Evolutionary conservation across 2,113 vertebrate genomes (phyloP).

Genomic region (Lampris megalopsis): DNA sequence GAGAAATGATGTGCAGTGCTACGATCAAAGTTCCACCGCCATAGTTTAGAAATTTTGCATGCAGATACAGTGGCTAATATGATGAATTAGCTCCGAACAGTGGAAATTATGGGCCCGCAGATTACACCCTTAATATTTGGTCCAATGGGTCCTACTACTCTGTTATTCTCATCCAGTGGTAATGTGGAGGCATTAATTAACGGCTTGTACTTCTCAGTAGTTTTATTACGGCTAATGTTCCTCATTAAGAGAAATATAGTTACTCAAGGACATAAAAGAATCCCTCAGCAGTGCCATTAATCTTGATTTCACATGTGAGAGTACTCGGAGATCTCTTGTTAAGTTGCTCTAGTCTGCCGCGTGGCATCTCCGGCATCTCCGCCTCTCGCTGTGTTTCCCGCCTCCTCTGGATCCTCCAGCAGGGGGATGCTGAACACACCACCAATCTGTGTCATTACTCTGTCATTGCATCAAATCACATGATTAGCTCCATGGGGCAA

Average conservation of each 20-base stretch:
- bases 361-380: slow-evolving; percentile 49
- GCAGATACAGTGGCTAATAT: slow-evolving; percentile 37
- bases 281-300: slow-evolving; percentile 80
- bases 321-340: slow-evolving; percentile 68
- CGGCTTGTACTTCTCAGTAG: slow-evolving; percentile 84
- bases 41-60: slow-evolving; percentile 46
- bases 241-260: slow-evolving; percentile 86
- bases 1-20: slow-evolving; percentile 26
- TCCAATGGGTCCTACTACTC: slow-evolving; percentile 78
- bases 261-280: slow-evolving; percentile 83
- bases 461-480: slow-evolving; percentile 87
- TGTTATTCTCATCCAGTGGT: slow-evolving; percentile 76
- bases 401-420: slow-evolving; percentile 73
- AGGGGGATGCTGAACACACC: slow-evolving; percentile 79
- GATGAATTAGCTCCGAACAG: slow-evolving; percentile 69
- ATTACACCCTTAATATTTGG: slow-evolving; percentile 80
- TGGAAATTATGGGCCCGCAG: slow-evolving; percentile 72
- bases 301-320: slow-evolving; percentile 84
- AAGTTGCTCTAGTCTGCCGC: slow-evolving; percentile 56
- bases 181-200: slow-evolving; percentile 83
- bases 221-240: slow-evolving; percentile 86
- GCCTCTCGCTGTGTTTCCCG: slow-evolving; percentile 61
- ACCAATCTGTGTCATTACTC: slow-evolving; percentile 83
- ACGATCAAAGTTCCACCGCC: slow-evolving; percentile 50
- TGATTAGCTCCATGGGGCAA: slow-evolving; percentile 84